These are phyloP conservation scores for Caenorhabditis latens DNA, from an alignment of 1,140 invertebrate genomes.

Conservation along the genomic window DNA sequence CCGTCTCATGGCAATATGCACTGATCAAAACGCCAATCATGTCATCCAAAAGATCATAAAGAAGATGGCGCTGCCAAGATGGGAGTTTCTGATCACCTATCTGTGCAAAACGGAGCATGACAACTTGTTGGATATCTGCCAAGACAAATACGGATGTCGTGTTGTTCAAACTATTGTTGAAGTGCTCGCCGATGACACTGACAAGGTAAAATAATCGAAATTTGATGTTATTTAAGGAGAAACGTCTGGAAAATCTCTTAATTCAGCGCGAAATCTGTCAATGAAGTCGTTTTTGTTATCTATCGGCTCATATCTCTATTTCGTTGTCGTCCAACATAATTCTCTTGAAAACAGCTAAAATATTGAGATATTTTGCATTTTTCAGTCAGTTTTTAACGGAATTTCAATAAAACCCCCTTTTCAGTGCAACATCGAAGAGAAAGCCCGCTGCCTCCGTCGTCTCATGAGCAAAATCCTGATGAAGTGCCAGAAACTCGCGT, in stretches of 20 bases:
- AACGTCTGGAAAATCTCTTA: too few relatives aligned
- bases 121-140: constrained; percentile 55
- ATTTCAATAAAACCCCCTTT: neutral
- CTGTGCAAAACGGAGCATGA: constrained; percentile 24
- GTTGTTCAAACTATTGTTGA: constrained; percentile 66
- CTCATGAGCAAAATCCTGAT: constrained; percentile 51
- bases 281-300: too few relatives aligned
- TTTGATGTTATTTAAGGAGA: neutral
- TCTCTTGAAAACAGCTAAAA: too few relatives aligned
- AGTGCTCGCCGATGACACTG: constrained; percentile 40
- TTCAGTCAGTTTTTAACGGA: too few relatives aligned
- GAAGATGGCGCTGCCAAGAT: constrained; percentile 19
- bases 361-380: too few relatives aligned
- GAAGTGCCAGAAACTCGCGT: constrained; percentile 58
- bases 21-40: constrained; percentile 69
- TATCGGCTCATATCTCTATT: too few relatives aligned
- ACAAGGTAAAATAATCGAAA: neutral
- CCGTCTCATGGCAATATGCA: constrained; percentile 57
- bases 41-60: constrained; percentile 64
- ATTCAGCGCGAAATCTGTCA: too few relatives aligned
- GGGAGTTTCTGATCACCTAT: constrained; percentile 38
- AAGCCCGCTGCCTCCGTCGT: neutral
- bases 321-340: too few relatives aligned
- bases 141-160: constrained; percentile 67
- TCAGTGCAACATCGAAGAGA: neutral